These are phyloP conservation scores for Neoniphon sammara DNA, from an alignment of 2,797 vertebrate genomes.

Conservation along the genomic window DNA sequence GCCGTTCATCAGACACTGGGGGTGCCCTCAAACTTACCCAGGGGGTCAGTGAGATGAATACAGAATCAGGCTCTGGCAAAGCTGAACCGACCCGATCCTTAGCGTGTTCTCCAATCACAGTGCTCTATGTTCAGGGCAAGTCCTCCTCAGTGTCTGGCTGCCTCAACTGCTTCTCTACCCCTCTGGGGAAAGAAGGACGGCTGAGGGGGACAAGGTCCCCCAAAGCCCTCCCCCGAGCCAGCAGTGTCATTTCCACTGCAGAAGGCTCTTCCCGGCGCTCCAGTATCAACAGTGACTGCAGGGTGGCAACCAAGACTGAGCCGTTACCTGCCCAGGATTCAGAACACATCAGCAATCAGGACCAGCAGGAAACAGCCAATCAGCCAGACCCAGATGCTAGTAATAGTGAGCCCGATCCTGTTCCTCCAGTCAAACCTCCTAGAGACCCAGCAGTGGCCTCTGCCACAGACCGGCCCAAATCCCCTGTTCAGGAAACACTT, in stretches of 20 bases:
- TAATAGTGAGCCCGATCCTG: slow-evolving; percentile 39
- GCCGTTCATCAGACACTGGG: slow-evolving; percentile 68
- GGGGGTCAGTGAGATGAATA: slow-evolving; percentile 30
- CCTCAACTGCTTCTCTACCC: slow-evolving; percentile 85
- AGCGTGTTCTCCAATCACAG: slow-evolving; percentile 76
- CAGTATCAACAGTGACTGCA: slow-evolving; percentile 90
- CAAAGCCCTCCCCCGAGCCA: slow-evolving; percentile 90
- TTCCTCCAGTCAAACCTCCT: slow-evolving; percentile 75
- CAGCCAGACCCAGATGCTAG: slow-evolving; percentile 63
- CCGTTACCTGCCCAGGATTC: slow-evolving; percentile 73
- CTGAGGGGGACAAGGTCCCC: slow-evolving; percentile 66
- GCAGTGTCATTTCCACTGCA: slow-evolving; percentile 93
- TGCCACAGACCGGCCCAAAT: slow-evolving; percentile 43
- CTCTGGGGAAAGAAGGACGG: slow-evolving; percentile 68
- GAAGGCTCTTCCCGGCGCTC: slow-evolving; percentile 90
- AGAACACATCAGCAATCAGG: slow-evolving; percentile 55
- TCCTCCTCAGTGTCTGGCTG: slow-evolving; percentile 87
- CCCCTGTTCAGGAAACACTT: slow-evolving; percentile 72
- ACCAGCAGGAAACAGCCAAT: slow-evolving; percentile 73
- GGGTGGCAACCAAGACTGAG: slow-evolving; percentile 82
- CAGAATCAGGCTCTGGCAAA: slow-evolving; percentile 52
- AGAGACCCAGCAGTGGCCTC: slow-evolving; percentile 64
- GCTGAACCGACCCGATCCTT: slow-evolving; percentile 53
- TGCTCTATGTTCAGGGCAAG: slow-evolving; percentile 84
- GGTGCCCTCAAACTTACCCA: slow-evolving; percentile 44